Evolutionary conservation across 2,113 vertebrate genomes (phyloP), one percentile per base, ranked within the genome.

Genomic region (Oxyura jamaicensis): DNA sequence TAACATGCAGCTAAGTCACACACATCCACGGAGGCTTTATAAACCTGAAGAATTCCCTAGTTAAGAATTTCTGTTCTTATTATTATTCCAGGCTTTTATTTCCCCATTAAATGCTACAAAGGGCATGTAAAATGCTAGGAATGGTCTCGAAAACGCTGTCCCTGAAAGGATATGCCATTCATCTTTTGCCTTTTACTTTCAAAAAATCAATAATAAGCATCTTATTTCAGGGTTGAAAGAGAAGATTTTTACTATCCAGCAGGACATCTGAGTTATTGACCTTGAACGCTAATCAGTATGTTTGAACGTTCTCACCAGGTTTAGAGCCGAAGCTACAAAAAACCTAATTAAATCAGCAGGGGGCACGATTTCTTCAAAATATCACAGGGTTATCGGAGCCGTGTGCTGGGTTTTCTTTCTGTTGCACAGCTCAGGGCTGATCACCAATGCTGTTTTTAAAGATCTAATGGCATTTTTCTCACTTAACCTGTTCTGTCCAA

Each of bases 361-460:
- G 95, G 97, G 97, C 97, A 97, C 42, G n/a, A 78, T 97, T 97
- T 97, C 97, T 96, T 95, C 95, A 95, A 91, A 87, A 95, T 96
- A 75, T 85, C 73, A 28, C 78, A 60, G 65, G 75, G 39, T 93
- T 73, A 74, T 36, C 42, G 52, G 52, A 65, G 55, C 33, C 8
- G 0, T 31, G 71, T 26, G 48, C 35, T 0, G 8, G 8, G 20
- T 79, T 94, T 92, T 77, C 69, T 75, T 88, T 58, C 72, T 53
- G 1, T 55, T 33, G 25, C 42, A 53, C 25, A 10, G 50, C 1
- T 1, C 65, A 88, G 44, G 44, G 42, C 87, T 89, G 55, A 68
- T 46, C 48, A 62, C 73, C 31, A 31, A 11, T 39, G 20, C 52
- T 15, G 6, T 8, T 80, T 66, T 50, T 39, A 29, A 93, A 86